Base-by-base conservation (phyloP, 2,888 invertebrate species). In the Laothoe populi region DNA sequence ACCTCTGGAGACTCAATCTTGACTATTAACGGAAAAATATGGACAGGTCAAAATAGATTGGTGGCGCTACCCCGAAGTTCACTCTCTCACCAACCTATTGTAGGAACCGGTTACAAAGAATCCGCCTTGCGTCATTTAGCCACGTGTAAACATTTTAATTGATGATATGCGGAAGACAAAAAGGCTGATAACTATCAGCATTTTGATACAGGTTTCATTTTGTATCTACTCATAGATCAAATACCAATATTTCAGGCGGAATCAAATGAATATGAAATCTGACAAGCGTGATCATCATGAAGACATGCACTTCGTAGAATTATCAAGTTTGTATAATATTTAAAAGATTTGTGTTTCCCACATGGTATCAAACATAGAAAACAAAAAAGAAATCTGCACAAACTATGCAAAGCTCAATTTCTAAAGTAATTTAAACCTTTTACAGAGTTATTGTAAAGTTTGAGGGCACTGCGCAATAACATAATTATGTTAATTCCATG, bases 131-230 rank as follows among this genome's bases (percentile, higher is more conserved):
- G 85, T 87, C 88, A 88, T 80, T 80, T 83, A 81, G 80, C 83
- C 89, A 89, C 89, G 88, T 90, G 88, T 86, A 90, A 89, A 91
- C 77, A 89, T 90, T 88, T 90, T 90, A 90, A 91, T 91, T 90
- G 90, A 89, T 87, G 87, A 89, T 79, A 90, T 83, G 85, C 88
- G 88, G 88, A 90, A 91, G 86, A 86, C 83, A 85, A 88, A 88
- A 87, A 84, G 74, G 61, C 60, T 68, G 83, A 85, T 87, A 82
- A 71, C 67, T 79, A 86, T 88, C 84, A 77, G 75, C 67, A 76
- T 79, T 77, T 77, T 73, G 72, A 78, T 78, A 79, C 79, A 76
- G 71, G 82, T 80, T 82, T 76, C 67, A 61, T 60, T 66, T 69
- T 70, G 63, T 69, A 76, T 78, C 72, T 78, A 70, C 72, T 74